Evolutionary conservation across 2,797 vertebrate species (phyloP).

Genomic region (Vespertilio murinus): DNA sequence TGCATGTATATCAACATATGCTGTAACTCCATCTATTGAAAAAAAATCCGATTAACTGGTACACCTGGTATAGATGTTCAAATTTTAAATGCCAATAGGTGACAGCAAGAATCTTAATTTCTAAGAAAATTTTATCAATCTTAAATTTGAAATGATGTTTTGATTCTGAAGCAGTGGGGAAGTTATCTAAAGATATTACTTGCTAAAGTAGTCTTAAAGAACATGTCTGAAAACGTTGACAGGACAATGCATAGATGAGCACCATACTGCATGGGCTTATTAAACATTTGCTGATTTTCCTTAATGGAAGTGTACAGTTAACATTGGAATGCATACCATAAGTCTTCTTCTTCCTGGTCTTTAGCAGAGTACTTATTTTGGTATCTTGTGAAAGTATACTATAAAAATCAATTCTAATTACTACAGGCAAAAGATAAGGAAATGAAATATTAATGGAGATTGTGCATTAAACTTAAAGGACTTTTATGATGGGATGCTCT

Average conservation of each 20-base stretch:
- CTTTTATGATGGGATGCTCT: conserved; percentile 38
- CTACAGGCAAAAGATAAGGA: conserved; percentile 52
- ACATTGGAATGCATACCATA: conserved; percentile 13
- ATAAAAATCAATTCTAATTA: conserved; percentile 75
- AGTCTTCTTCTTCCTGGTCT: conserved; percentile 2
- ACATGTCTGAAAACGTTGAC: neutral
- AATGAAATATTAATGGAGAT: conserved; percentile 64
- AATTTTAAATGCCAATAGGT: neutral
- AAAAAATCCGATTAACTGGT: too few species aligned
- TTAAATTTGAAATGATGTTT: neutral
- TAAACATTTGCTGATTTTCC: conserved; percentile 50
- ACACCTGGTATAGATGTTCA: neutral
- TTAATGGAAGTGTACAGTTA: conserved; percentile 43
- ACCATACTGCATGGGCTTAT: neutral
- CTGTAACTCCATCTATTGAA: too few species aligned
- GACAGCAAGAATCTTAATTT: neutral
- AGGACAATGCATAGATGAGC: neutral
- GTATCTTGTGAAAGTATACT: conserved; percentile 40
- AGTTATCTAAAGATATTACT: neutral
- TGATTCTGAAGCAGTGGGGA: neutral
- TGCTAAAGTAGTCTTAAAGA: neutral
- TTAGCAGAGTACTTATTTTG: conserved; percentile 27
- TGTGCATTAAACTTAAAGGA: conserved; percentile 51
- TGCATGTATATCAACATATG: too few species aligned
- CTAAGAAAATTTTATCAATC: neutral